A percentile compares a stretch with the other conserved stretches of the same genome.
phyloP scores from a whole-genome alignment of 2,888 invertebrate genomes.

The Prionchulus punctatus region DNA sequence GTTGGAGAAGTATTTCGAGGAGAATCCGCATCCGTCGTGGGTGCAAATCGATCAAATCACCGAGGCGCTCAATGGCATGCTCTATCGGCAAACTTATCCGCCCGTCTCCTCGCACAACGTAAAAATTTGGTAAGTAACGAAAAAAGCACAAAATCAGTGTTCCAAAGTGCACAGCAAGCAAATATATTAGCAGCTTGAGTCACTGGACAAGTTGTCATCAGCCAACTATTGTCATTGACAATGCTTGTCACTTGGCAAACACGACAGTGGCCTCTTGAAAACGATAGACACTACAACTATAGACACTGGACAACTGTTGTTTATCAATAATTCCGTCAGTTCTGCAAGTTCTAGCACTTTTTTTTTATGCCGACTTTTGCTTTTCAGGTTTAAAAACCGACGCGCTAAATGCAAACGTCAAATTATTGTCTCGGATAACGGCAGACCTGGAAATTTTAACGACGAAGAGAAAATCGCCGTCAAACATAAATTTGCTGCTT shows the following conservation, averaged over 20 bases:
- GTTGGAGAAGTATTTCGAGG: constrained; percentile 61
- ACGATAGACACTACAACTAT: too few species aligned
- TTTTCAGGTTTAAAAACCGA: constrained; percentile 48
- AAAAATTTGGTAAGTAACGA: constrained; percentile 81
- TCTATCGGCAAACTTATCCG: constrained; percentile 93
- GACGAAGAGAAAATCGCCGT: background rate
- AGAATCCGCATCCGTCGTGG: constrained; percentile 96
- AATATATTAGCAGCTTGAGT: too few species aligned
- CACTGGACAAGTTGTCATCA: too few species aligned
- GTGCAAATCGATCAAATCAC: constrained; percentile 93
- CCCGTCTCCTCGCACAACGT: constrained; percentile 97
- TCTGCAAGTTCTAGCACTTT: too few species aligned
- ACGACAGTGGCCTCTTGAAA: too few species aligned
- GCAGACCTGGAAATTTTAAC: background rate
- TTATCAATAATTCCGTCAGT: too few species aligned
- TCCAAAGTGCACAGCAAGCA: too few species aligned
- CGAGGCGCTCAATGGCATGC: constrained; percentile 86
- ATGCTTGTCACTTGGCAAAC: too few species aligned
- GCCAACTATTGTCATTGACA: too few species aligned
- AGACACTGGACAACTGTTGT: too few species aligned
- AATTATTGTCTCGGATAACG: constrained; percentile 39
- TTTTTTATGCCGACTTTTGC: background rate
- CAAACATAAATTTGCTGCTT: background rate
- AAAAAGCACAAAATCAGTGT: too few species aligned
- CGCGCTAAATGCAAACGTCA: constrained; percentile 87